A percentile compares a stretch with the other conserved stretches of the same genome.
These are phyloP conservation scores for Chamaea fasciata DNA, from an alignment of 2,113 vertebrate genomes.

Conservation along the genomic window DNA sequence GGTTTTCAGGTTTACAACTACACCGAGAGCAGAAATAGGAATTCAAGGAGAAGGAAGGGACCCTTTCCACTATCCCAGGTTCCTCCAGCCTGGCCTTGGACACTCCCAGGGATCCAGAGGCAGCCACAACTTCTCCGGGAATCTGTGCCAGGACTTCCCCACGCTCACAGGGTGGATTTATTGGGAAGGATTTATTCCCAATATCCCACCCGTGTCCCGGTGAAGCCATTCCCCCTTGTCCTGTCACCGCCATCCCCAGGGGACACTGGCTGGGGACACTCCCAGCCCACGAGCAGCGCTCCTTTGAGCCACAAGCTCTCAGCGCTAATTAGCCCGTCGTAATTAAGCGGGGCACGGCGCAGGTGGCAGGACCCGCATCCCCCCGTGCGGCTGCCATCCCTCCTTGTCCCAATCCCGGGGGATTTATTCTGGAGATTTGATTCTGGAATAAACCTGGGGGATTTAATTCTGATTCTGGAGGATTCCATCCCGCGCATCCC, in stretches of 20 bases:
- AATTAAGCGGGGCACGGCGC: not conserved
- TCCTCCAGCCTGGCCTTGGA: not conserved
- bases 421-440: too few species aligned
- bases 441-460: too few species aligned
- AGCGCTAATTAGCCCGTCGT: not conserved
- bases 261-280: not conserved
- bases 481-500: not conserved
- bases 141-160: not conserved
- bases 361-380: not conserved
- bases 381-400: fast-evolving
- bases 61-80: not conserved
- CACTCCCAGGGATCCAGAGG: not conserved
- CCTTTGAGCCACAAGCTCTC: not conserved
- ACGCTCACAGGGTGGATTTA: not conserved
- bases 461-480: not conserved
- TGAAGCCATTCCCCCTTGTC: not conserved
- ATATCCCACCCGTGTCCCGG: not conserved
- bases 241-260: not conserved
- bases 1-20: not conserved
- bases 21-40: fast-evolving
- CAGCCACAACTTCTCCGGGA: not conserved
- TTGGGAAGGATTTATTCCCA: not conserved
- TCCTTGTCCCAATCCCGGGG: fast-evolving
- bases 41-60: not conserved
- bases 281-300: fast-evolving